Percentiles rank a stretch among this genome's conserved stretches.
Evolutionary conservation across 2,113 vertebrate species (phyloP).

Genomic region (Puntigrus tetrazona): DNA sequence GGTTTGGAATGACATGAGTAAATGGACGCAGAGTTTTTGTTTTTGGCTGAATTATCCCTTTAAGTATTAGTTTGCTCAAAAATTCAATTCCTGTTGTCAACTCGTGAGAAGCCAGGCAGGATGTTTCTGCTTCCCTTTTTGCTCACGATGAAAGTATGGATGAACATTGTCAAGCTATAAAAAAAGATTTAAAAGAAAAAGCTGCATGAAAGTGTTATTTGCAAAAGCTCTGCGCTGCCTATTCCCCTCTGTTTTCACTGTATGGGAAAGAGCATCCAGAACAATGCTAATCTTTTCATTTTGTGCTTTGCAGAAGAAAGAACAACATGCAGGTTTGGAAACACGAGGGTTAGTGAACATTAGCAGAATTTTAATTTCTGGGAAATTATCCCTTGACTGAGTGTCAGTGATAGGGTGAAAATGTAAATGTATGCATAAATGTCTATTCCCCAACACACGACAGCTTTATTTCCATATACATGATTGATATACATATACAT

Average conservation of each 20-base stretch:
- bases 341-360: not conserved
- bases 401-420: not conserved
- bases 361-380: not conserved
- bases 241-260: not conserved
- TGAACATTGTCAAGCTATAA: not conserved
- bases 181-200: not conserved
- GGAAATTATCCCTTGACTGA: not conserved
- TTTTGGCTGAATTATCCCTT: not conserved
- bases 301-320: not conserved
- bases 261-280: not conserved
- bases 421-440: slow-evolving; percentile 26
- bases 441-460: not conserved
- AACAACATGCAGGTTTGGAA: not conserved
- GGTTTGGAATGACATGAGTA: not conserved
- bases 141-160: not conserved
- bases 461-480: not conserved
- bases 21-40: not conserved
- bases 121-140: not conserved
- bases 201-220: not conserved
- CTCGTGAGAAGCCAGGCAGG: not conserved
- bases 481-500: not conserved
- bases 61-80: not conserved
- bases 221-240: not conserved
- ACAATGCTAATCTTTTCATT: not conserved
- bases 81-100: not conserved